A percentile compares a stretch with the other conserved stretches of the same genome.
Conservation (phyloP, 2,113 vertebrate genomes). For the Eonycteris spelaea region DNA sequence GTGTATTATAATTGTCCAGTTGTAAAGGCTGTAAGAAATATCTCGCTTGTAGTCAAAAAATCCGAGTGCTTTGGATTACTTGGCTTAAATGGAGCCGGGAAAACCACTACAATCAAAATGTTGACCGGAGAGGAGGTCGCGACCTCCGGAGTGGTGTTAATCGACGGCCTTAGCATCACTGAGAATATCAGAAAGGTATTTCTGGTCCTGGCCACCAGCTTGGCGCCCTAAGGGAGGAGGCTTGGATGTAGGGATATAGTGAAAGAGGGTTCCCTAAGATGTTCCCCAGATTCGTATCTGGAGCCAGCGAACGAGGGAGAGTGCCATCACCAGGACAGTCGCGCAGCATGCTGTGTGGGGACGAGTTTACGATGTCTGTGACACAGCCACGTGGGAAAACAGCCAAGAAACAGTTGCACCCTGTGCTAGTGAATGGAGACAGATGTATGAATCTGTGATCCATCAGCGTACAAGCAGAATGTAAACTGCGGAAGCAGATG, state of each 20-base stretch:
- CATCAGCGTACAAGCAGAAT: not conserved
- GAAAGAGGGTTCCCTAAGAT: not conserved
- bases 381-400: not conserved
- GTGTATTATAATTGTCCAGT: constrained; percentile 77
- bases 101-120: constrained; percentile 93
- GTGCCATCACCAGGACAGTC: not conserved
- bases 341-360: not conserved
- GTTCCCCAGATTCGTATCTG: not conserved
- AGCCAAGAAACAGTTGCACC: not conserved
- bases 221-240: not conserved
- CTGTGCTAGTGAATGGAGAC: not conserved
- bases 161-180: constrained; percentile 38
- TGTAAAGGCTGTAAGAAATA: constrained; percentile 67
- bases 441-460: not conserved
- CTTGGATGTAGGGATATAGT: not conserved
- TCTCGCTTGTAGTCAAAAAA: constrained; percentile 52
- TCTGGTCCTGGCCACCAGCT: not conserved
- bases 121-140: constrained; percentile 87
- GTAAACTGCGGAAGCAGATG: not conserved
- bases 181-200: constrained; percentile 56
- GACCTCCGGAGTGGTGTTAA: constrained; percentile 75
- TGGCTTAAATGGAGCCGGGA: constrained; percentile 93
- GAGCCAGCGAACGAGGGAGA: not conserved
- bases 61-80: constrained; percentile 92
- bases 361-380: not conserved